Evolutionary conservation across 2,888 invertebrate genomes (phyloP).

Genomic region (Oasisia sp.): DNA sequence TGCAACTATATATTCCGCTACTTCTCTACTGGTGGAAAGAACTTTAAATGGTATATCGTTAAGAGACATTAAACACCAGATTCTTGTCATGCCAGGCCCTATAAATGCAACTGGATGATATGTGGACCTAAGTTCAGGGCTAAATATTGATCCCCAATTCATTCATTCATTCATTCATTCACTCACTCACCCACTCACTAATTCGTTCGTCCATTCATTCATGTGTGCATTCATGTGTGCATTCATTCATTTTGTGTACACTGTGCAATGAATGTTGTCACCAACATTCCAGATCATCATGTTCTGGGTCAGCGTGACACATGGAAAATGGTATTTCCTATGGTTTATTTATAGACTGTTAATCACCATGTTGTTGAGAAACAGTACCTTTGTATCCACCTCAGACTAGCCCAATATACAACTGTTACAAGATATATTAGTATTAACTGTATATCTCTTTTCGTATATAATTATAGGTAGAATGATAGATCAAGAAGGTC

Average conservation of each 20-base stretch:
- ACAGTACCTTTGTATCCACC: neutral
- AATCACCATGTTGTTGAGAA: neutral
- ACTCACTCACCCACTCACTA: neutral
- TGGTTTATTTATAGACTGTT: slow-evolving; percentile 4
- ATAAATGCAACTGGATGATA: neutral
- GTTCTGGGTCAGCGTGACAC: neutral
- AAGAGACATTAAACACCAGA: neutral
- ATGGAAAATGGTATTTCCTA: neutral
- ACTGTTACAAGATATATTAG: neutral
- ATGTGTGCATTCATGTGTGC: too few relatives aligned
- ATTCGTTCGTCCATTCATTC: neutral
- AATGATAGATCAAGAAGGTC: too few relatives aligned
- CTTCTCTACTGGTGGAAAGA: too few relatives aligned
- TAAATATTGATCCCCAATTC: neutral
- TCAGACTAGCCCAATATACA: neutral
- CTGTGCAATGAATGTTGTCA: neutral
- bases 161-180: too few relatives aligned
- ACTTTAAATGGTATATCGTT: too few relatives aligned
- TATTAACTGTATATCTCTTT: neutral
- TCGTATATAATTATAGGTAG: too few relatives aligned
- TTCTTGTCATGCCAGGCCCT: neutral
- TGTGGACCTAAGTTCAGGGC: neutral
- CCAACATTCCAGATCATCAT: neutral
- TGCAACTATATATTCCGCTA: too few relatives aligned
- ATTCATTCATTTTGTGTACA: too few relatives aligned